phyloP scores from a whole-genome alignment of 2,797 vertebrate genomes.

The Ceyx erithaca region DNA sequence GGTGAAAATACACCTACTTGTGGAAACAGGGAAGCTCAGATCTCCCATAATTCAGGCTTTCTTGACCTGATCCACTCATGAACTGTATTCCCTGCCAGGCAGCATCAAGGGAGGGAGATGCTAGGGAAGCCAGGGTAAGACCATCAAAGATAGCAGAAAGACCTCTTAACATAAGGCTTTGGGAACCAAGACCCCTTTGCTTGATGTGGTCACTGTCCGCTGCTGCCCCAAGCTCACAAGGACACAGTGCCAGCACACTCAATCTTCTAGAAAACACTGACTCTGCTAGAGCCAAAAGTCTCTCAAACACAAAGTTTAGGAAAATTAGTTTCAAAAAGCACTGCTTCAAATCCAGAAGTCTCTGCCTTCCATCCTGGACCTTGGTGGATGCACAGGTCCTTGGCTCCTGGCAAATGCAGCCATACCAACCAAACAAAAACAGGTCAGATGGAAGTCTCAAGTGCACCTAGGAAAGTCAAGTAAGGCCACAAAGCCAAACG shows the following conservation, averaged over 20 bases:
- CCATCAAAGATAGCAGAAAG: neutral
- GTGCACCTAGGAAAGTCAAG: neutral
- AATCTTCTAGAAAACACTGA: neutral
- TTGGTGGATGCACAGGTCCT: no score
- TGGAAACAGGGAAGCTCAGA: neutral
- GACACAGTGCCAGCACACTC: neutral
- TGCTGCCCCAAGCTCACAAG: neutral
- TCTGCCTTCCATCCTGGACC: neutral
- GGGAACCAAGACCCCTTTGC: neutral
- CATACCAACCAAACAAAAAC: neutral
- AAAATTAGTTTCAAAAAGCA: neutral
- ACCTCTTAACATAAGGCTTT: neutral
- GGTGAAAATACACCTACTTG: neutral
- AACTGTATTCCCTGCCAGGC: neutral
- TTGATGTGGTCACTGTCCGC: neutral
- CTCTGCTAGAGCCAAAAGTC: neutral
- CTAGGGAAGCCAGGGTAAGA: neutral
- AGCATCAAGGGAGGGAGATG: neutral
- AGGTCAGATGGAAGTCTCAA: neutral
- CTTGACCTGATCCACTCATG: neutral
- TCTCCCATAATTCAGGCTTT: neutral
- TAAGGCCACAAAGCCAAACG: neutral
- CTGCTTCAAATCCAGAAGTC: neutral
- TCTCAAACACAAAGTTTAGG: neutral
- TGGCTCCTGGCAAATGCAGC: neutral